Conservation (phyloP, 2,797 vertebrate species). For the Peromyscus attwateri region DNA sequence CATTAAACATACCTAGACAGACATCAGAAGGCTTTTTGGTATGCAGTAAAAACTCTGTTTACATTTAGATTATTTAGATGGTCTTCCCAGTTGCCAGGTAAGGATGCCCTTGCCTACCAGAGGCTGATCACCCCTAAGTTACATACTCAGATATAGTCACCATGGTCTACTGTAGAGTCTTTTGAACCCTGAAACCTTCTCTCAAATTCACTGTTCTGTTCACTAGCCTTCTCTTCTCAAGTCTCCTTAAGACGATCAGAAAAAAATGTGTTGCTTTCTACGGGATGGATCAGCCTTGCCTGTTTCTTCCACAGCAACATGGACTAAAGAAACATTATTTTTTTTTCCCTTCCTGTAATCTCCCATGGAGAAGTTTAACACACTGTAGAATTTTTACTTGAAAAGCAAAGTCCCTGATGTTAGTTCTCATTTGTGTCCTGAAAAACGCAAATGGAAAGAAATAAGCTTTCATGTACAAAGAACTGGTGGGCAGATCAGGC, state of each 20-base stretch:
- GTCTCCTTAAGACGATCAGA: conserved; percentile 13
- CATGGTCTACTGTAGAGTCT: neutral
- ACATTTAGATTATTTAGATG: conserved; percentile 1
- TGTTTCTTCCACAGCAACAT: neutral
- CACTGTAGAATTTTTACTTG: conserved; percentile 55
- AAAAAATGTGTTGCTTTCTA: neutral
- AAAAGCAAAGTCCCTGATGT: conserved; percentile 55
- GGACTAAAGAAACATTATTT: neutral
- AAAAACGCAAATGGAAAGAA: neutral
- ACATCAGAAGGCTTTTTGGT: neutral
- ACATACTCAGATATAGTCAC: neutral
- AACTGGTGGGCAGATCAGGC: neutral
- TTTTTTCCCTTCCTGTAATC: neutral
- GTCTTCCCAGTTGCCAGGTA: neutral
- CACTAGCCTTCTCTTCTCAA: neutral
- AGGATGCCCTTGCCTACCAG: neutral
- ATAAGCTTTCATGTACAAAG: conserved; percentile 71
- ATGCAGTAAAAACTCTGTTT: neutral
- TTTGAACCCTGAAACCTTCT: neutral
- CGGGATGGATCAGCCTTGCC: neutral
- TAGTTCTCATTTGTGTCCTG: conserved; percentile 67
- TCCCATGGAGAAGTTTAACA: conserved; percentile 19
- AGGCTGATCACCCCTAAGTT: neutral
- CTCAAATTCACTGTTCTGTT: neutral
- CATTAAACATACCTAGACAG: conserved; percentile 39